Evolutionary conservation across 2,113 vertebrate genomes (phyloP).

Genomic region (Toxotes chatareus): DNA sequence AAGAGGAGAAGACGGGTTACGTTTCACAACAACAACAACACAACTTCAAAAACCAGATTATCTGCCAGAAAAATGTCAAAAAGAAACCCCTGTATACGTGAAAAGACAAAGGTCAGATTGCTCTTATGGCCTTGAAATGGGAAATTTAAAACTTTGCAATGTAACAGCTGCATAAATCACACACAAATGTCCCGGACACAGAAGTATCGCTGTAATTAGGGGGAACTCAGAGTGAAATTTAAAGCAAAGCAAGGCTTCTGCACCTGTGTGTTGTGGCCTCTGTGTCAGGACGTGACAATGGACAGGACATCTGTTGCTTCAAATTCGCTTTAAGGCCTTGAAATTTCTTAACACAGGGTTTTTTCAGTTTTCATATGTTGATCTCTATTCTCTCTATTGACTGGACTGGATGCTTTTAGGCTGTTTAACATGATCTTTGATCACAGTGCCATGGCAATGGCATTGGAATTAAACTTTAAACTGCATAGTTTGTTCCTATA

Average conservation of each 20-base stretch:
- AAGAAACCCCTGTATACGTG: background rate
- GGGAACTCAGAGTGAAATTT: background rate
- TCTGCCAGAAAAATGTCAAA: background rate
- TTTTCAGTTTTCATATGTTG: background rate
- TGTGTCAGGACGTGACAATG: background rate
- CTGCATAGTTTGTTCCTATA: no score
- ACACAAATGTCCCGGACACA: background rate
- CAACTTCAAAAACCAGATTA: background rate
- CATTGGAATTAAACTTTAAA: no score
- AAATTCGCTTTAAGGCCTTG: background rate
- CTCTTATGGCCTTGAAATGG: background rate
- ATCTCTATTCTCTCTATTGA: no score
- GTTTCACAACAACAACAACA: background rate
- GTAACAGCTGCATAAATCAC: no score
- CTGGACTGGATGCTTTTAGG: background rate
- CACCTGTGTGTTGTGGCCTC: background rate
- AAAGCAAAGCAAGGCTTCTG: background rate
- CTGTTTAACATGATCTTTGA: background rate
- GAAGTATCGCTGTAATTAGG: background rate
- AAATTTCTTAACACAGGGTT: background rate
- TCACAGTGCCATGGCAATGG: no score
- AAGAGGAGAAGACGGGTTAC: background rate
- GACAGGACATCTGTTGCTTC: background rate
- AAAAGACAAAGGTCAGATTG: slow-evolving; percentile 23
- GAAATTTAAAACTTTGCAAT: slow-evolving; percentile 37